A percentile compares a stretch with the other conserved stretches of the same genome.
phyloP scores from a whole-genome alignment of 2,888 invertebrate species.

The Lasius fuliginosus region DNA sequence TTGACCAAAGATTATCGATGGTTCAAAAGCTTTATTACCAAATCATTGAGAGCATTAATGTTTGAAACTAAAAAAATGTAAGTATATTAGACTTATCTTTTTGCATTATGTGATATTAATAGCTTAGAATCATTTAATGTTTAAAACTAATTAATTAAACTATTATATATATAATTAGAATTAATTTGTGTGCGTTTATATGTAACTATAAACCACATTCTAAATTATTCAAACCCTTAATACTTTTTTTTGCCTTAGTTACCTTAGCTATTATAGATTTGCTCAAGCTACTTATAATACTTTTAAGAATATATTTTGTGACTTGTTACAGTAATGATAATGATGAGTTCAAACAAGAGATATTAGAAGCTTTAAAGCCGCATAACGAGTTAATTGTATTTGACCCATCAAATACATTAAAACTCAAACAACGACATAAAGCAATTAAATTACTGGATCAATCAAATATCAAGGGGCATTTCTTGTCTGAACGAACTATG shows the following conservation, averaged over 20 bases:
- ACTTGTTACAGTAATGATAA: slow-evolving; percentile 18
- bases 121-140: background rate
- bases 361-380: slow-evolving; percentile 79
- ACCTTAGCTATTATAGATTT: background rate
- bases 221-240: background rate
- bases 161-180: too few species aligned
- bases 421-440: slow-evolving; percentile 79
- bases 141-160: too few species aligned
- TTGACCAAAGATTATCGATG: slow-evolving; percentile 87
- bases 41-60: slow-evolving; percentile 74
- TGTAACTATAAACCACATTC: background rate
- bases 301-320: background rate
- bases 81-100: slow-evolving; percentile 23
- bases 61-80: slow-evolving; percentile 59
- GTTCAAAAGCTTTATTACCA: slow-evolving; percentile 86
- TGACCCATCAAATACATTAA: slow-evolving; percentile 75
- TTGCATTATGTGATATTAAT: background rate
- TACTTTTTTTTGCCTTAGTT: background rate
- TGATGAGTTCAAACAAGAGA: slow-evolving; percentile 83
- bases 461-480: slow-evolving; percentile 87
- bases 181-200: background rate
- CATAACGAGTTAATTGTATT: slow-evolving; percentile 82
- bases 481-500: slow-evolving; percentile 90
- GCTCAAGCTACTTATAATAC: background rate
- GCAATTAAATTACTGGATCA: slow-evolving; percentile 70